Evolutionary conservation across 2,113 vertebrate genomes (phyloP).

Genomic region (Trematocara macrostoma): DNA sequence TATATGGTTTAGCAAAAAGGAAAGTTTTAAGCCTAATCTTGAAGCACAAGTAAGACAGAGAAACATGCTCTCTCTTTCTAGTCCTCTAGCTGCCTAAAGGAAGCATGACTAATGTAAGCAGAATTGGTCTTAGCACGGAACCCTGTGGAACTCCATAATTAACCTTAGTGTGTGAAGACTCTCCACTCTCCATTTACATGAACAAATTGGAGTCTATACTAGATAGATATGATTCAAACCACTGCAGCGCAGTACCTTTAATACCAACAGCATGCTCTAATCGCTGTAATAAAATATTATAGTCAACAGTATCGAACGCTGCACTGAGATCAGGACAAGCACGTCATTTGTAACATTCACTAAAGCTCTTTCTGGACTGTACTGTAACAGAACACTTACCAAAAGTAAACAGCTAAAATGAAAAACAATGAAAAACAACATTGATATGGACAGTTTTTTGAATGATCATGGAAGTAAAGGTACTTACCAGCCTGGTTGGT

Average conservation of each 20-base stretch:
- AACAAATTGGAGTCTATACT: neutral
- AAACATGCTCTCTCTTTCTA: neutral
- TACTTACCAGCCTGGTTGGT: slow-evolving; percentile 95
- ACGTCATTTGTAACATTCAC: neutral
- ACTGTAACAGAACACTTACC: neutral
- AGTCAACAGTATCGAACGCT: neutral
- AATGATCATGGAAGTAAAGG: neutral
- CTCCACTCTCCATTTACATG: neutral
- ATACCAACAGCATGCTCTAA: neutral
- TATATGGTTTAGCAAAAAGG: neutral
- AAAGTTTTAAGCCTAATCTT: neutral
- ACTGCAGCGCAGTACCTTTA: neutral
- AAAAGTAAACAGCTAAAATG: neutral
- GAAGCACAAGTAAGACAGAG: neutral
- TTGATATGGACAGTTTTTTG: neutral
- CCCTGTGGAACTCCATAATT: neutral
- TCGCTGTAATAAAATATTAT: neutral
- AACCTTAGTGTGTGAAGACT: neutral
- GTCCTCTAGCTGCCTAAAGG: neutral
- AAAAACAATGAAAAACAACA: neutral
- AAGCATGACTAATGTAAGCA: neutral
- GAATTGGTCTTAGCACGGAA: neutral
- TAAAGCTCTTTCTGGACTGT: neutral
- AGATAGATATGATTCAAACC: neutral
- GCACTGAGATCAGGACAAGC: neutral